Conservation (phyloP, 2,888 invertebrate species). For the Drosophila birchii region DNA sequence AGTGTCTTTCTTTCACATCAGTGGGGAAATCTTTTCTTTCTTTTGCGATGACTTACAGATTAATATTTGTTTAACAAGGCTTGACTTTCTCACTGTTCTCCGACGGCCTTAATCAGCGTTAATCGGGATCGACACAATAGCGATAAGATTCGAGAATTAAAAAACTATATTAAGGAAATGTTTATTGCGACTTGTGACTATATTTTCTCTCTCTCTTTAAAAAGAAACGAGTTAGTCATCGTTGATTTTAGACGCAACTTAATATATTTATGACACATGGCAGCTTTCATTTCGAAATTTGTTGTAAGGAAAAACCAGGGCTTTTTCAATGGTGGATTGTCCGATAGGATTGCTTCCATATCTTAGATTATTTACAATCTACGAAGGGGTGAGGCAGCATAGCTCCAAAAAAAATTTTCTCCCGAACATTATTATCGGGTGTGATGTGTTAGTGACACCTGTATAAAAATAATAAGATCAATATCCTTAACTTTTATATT, state of each 20-base stretch:
- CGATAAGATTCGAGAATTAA: conserved; percentile 24
- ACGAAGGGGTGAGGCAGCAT: neutral
- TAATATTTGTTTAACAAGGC: neutral
- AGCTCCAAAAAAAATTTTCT: neutral
- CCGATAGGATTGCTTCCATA: neutral
- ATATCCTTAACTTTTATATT: neutral
- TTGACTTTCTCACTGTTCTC: conserved; percentile 6
- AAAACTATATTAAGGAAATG: conserved; percentile 4
- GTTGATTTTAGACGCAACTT: neutral
- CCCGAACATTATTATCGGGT: neutral
- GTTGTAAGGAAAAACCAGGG: conserved; percentile 11
- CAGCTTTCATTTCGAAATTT: conserved; percentile 3
- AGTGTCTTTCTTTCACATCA: conserved; percentile 13
- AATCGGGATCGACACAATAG: conserved; percentile 5
- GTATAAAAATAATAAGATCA: neutral
- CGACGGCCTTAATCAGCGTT: conserved; percentile 12
- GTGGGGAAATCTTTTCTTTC: conserved; percentile 9
- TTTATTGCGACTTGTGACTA: neutral
- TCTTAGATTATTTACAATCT: neutral
- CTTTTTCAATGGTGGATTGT: conserved; percentile 16
- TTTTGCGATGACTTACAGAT: no score
- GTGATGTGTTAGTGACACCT: neutral
- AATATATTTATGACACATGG: conserved; percentile 5
- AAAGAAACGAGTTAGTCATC: conserved; percentile 10
- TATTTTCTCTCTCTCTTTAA: neutral